These are phyloP conservation scores for Crambe crambe DNA, from an alignment of 37 sponge, comb jelly and placozoan genomes.

Conservation along the genomic window DNA sequence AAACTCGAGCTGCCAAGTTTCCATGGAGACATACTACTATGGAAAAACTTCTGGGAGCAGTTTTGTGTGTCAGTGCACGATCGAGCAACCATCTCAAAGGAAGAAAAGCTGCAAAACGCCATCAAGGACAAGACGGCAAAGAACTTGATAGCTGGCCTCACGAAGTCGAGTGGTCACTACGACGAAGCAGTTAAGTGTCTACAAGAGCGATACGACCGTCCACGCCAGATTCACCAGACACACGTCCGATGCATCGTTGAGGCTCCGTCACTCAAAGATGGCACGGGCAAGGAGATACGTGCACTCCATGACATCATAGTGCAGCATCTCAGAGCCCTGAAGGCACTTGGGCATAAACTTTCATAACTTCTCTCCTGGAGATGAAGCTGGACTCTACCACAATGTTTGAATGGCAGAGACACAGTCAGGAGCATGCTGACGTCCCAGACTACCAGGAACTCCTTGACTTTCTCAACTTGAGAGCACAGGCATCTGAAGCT, in stretches of 20 bases:
- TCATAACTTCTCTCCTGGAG: slow-evolving; percentile 46
- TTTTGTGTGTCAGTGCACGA: slow-evolving; percentile 43
- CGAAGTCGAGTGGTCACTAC: slow-evolving; percentile 36
- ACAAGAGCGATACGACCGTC: slow-evolving; percentile 27
- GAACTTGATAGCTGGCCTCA: slow-evolving; percentile 40
- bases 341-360: too few relatives aligned
- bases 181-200: slow-evolving; percentile 43
- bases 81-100: slow-evolving; percentile 23
- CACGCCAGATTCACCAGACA: slow-evolving; percentile 42
- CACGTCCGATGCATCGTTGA: too few relatives aligned
- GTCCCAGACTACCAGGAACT: slow-evolving; percentile 29
- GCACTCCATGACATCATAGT: too few relatives aligned
- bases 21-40: slow-evolving; percentile 35
- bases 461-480: slow-evolving; percentile 20
- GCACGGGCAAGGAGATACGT: too few relatives aligned
- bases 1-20: slow-evolving; percentile 41
- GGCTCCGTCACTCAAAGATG: too few relatives aligned
- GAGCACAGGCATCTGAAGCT: slow-evolving; percentile 37
- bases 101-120: slow-evolving; percentile 36
- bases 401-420: too few relatives aligned
- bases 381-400: slow-evolving; percentile 43
- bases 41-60: slow-evolving; percentile 52
- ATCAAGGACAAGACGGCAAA: slow-evolving; percentile 38
- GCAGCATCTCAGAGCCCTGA: too few relatives aligned
- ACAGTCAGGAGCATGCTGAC: slow-evolving; percentile 27